Base-by-base conservation (phyloP, 2,113 vertebrate species). In the Propithecus coquereli region DNA sequence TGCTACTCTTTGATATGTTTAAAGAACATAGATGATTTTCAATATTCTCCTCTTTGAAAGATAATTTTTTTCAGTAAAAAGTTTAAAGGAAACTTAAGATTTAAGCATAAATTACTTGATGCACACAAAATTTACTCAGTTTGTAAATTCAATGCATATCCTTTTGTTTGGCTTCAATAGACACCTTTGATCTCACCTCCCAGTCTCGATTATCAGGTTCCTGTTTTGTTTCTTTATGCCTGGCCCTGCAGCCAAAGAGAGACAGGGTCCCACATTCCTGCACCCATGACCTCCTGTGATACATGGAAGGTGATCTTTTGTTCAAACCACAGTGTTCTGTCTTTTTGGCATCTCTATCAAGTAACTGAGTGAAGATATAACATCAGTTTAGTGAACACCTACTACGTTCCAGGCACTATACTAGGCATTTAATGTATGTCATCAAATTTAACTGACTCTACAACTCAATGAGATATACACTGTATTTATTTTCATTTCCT, bases 1-100 rank as follows among this genome's bases (percentile, higher is more conserved):
- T 66, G 37, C 45, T 87, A 84, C 16, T 90, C 45, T 90, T 96
- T 90, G 25, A 83, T 83, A 54, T 74, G 63, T 76, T 91, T 95
- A 68, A 93, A 96, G 82, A 87, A 84, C 22, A 52, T 27, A 8
- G 13, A 47, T 83, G 57, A 43, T 91, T 93, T 91, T 92, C 34
- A 87, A 90, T 34, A 61, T 50, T 71, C 23, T 79, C 59, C 1
- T 86, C 47, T 85, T 93, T 57, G 45, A 94, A 70, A 82, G 32
- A 74, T 74, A 43, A 73, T 45, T 94, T 92, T 95, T 93, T 76
- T 52, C 40, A 59, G 7, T 43, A 83, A 76, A 92, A 81, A 34
- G 74, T 50, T 82, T 81, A 88, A 90, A 74, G 47, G 17, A 68
- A 14, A 66, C 23, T 90, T 61, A 79, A 82, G 54, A 94, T 92